Conservation (phyloP, 2,113 vertebrate species). For the Pogonocichla stellata region DNA sequence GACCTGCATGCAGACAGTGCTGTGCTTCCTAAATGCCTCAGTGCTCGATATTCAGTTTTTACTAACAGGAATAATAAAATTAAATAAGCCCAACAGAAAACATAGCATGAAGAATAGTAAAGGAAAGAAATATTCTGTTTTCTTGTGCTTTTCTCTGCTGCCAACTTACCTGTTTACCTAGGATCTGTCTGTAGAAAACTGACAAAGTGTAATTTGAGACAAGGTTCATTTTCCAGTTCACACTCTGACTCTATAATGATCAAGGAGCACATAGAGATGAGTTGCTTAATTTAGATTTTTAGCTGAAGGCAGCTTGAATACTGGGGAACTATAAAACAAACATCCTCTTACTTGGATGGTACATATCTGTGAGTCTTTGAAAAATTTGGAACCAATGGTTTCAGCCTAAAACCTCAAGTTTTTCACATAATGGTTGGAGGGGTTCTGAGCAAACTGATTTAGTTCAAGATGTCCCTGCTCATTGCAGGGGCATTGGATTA, state of each 20-base stretch:
- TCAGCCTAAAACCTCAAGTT: not conserved
- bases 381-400: not conserved
- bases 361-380: not conserved
- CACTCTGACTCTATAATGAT: not conserved
- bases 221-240: not conserved
- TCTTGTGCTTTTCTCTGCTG: not conserved
- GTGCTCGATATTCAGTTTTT: not conserved
- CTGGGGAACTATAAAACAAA: not conserved
- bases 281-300: not conserved
- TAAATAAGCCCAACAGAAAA: not conserved
- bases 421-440: not conserved
- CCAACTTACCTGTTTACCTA: not conserved
- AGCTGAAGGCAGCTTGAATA: not conserved
- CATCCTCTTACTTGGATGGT: not conserved
- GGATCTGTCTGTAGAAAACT: not conserved
- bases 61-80: slow-evolving; percentile 7
- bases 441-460: not conserved
- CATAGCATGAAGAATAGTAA: not conserved
- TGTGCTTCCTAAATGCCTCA: not conserved
- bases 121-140: not conserved
- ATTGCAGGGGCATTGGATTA: not conserved
- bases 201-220: not conserved
- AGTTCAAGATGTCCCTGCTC: not conserved
- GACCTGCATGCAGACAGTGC: not conserved
- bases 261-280: not conserved